A percentile compares a stretch with the other conserved stretches of the same genome.
These are phyloP conservation scores for Apogon talboti DNA, from an alignment of 2,797 vertebrate genomes.

Conservation along the genomic window DNA sequence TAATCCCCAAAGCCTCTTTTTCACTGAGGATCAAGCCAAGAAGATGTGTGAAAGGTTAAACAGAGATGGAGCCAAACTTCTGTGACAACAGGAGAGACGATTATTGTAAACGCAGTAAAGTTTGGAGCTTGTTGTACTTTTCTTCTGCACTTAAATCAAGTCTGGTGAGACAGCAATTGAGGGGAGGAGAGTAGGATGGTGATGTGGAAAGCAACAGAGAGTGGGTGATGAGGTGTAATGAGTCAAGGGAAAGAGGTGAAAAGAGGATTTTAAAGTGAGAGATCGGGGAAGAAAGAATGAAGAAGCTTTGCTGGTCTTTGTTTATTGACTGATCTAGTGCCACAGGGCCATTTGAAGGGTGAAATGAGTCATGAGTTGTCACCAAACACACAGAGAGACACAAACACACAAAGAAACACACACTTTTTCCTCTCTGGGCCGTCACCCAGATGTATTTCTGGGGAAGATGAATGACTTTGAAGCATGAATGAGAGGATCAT, in stretches of 20 bases:
- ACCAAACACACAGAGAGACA: slow-evolving; percentile 43
- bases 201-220: not conserved
- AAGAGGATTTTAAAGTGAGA: slow-evolving; percentile 53
- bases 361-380: slow-evolving; percentile 78
- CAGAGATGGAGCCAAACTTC: slow-evolving; percentile 63
- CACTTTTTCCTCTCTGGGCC: slow-evolving; percentile 32
- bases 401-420: slow-evolving; percentile 24
- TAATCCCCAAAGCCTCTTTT: slow-evolving; percentile 79
- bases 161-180: not conserved
- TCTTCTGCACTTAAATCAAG: not conserved
- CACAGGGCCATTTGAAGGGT: slow-evolving; percentile 61
- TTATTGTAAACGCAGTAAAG: slow-evolving; percentile 55
- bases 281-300: slow-evolving; percentile 25
- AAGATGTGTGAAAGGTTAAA: slow-evolving; percentile 72
- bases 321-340: slow-evolving; percentile 70
- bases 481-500: slow-evolving; percentile 71
- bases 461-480: slow-evolving; percentile 71
- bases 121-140: slow-evolving; percentile 36
- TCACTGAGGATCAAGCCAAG: slow-evolving; percentile 63
- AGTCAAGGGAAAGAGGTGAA: slow-evolving; percentile 41
- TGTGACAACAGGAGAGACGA: slow-evolving; percentile 52
- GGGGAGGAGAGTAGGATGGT: not conserved
- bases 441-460: slow-evolving; percentile 67
- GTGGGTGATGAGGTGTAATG: slow-evolving; percentile 43
- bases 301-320: slow-evolving; percentile 63